A percentile compares a stretch with the other conserved stretches of the same genome.
Evolutionary conservation across 2,113 vertebrate genomes (phyloP).

Genomic region (Apteryx owenii): DNA sequence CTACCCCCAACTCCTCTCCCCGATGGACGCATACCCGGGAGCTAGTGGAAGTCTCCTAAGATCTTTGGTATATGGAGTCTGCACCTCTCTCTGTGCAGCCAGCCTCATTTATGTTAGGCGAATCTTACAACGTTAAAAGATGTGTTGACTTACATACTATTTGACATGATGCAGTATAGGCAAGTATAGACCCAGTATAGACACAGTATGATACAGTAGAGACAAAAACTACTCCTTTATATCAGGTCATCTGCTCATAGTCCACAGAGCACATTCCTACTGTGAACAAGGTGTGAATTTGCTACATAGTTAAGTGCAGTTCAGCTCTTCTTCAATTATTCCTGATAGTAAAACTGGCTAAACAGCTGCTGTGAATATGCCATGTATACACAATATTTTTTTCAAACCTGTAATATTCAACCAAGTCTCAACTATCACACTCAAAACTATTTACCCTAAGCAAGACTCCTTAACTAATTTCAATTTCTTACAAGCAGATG

Average conservation of each 20-base stretch:
- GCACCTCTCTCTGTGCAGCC: no score
- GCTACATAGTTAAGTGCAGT: background rate
- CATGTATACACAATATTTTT: background rate
- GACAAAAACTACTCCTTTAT: background rate
- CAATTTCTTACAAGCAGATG: background rate
- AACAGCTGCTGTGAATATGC: background rate
- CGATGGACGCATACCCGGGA: background rate
- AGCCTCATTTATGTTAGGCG: background rate
- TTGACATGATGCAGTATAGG: background rate
- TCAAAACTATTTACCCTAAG: background rate
- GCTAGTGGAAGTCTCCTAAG: background rate
- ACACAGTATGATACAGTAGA: background rate
- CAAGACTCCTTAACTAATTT: background rate
- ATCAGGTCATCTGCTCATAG: background rate
- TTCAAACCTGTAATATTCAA: background rate
- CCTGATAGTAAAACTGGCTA: background rate
- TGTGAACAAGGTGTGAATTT: background rate
- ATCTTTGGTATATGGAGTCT: background rate
- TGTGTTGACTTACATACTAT: background rate
- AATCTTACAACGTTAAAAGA: background rate
- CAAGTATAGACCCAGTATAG: background rate
- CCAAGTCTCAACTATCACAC: no score
- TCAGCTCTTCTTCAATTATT: background rate
- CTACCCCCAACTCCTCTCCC: background rate
- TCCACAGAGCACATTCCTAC: background rate